phyloP scores from a whole-genome alignment of 2,797 vertebrate genomes.

The Syndactyla subalaris region DNA sequence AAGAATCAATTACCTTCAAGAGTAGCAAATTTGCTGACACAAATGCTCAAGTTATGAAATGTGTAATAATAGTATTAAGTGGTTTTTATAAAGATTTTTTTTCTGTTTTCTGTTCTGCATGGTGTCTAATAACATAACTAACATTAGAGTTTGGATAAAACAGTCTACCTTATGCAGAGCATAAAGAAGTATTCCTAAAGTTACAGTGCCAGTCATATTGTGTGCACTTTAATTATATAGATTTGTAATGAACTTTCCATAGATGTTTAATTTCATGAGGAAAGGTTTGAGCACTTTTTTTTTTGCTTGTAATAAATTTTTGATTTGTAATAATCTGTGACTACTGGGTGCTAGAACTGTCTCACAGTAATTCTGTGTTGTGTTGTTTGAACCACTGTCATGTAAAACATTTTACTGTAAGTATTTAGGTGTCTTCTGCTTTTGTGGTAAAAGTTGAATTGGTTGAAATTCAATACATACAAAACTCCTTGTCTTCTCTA shows the following conservation, averaged over 20 bases:
- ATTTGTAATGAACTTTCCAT: not conserved
- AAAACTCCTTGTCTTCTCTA: not conserved
- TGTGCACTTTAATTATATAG: not conserved
- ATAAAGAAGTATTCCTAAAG: not conserved
- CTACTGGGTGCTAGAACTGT: not conserved
- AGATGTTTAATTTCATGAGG: not conserved
- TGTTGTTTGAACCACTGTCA: not conserved
- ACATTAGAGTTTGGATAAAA: not conserved
- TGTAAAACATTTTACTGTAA: not conserved
- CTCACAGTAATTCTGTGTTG: not conserved
- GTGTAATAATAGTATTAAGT: not conserved
- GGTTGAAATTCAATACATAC: not conserved
- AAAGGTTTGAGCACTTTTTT: not conserved
- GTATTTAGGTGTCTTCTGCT: not conserved
- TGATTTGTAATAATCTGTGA: not conserved
- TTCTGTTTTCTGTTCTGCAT: rapidly evolving
- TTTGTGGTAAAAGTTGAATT: not conserved
- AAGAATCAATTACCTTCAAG: not conserved
- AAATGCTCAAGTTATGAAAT: not conserved
- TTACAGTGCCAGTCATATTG: not conserved
- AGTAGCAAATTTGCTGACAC: not conserved
- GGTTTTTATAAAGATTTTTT: not conserved
- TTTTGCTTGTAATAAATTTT: too few species aligned
- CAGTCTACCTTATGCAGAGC: not conserved
- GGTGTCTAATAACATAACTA: not conserved